A percentile compares a stretch with the other conserved stretches of the same genome.
These are phyloP conservation scores for Echinometra lucunter DNA, from an alignment of 53 echinoderm and acorn worm species.

Conservation along the genomic window DNA sequence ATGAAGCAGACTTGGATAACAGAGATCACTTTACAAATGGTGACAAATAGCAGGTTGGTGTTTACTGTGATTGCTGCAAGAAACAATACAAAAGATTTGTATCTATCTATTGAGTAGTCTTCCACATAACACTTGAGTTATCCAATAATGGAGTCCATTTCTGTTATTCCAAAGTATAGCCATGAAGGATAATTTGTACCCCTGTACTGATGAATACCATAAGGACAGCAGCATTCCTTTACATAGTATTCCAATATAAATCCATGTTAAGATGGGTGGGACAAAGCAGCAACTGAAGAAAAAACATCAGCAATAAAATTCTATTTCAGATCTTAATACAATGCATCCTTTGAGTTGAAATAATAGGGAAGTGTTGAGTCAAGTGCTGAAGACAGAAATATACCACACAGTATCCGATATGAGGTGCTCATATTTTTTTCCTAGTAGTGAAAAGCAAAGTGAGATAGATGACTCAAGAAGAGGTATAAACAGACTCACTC, in stretches of 20 bases:
- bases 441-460: not conserved
- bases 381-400: not conserved
- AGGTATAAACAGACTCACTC: not conserved
- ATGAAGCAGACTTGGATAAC: not conserved
- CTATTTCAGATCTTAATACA: not conserved
- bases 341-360: not conserved
- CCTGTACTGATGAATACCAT: not conserved
- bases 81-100: not conserved
- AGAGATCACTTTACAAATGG: not conserved
- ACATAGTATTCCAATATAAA: conserved; percentile 4
- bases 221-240: not conserved
- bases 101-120: not conserved
- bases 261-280: not conserved
- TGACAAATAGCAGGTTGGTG: not conserved
- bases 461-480: conserved; percentile 24
- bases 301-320: not conserved
- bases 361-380: not conserved
- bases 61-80: conserved; percentile 9
- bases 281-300: not conserved
- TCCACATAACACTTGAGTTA: not conserved
- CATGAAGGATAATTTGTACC: not conserved
- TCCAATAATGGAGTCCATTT: not conserved
- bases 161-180: not conserved
- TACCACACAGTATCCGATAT: not conserved
- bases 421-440: not conserved